Evolutionary conservation across 2,113 vertebrate species (phyloP).

Genomic region (Ciconia stormi): DNA sequence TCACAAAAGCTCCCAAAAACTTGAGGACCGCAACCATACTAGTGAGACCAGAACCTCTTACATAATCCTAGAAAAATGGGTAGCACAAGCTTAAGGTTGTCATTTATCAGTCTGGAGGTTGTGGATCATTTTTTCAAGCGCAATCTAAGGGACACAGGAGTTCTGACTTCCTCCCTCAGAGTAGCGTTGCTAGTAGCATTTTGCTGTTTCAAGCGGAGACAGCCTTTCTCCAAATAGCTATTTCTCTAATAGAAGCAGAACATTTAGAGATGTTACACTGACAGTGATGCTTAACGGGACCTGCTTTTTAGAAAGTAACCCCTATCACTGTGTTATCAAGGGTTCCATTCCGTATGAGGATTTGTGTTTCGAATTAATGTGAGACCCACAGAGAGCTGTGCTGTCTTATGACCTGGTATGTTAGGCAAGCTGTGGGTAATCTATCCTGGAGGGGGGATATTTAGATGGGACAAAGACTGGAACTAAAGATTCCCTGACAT

Average conservation of each 20-base stretch:
- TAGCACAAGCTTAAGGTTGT: neutral
- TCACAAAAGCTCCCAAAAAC: neutral
- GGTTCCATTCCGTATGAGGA: neutral
- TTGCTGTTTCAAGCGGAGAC: neutral
- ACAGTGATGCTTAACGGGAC: neutral
- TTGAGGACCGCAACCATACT: neutral
- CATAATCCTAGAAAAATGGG: neutral
- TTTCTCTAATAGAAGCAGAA: neutral
- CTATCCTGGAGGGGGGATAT: neutral
- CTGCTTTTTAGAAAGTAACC: neutral
- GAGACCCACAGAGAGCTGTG: neutral
- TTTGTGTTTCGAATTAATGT: neutral
- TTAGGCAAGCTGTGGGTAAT: neutral
- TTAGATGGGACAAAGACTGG: neutral
- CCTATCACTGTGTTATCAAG: neutral
- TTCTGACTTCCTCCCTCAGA: neutral
- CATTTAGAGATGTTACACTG: neutral
- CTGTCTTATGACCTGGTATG: neutral
- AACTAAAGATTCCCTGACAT: constrained; percentile 18
- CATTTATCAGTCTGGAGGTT: neutral
- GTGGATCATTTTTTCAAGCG: neutral
- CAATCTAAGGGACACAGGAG: neutral
- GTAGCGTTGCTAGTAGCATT: accelerated
- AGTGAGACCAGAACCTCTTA: neutral
- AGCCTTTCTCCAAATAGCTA: neutral